Evolutionary conservation across 2,888 invertebrate genomes (phyloP).

Genomic region (Drosophila falleni): DNA sequence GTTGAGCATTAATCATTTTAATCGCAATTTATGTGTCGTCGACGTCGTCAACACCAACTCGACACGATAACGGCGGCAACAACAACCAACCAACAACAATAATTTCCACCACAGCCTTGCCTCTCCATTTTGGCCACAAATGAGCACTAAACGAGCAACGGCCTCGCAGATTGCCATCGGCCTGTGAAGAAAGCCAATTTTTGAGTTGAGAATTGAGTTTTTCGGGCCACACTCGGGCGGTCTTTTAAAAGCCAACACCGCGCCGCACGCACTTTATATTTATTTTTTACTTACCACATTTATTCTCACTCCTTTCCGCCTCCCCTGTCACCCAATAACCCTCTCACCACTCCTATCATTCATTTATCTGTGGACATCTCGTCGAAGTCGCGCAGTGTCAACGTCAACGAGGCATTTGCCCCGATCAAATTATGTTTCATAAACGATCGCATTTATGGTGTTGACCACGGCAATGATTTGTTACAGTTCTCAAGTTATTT

Average conservation of each 20-base stretch:
- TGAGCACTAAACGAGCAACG: constrained; percentile 79
- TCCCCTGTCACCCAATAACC: background rate
- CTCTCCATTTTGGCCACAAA: constrained; percentile 76
- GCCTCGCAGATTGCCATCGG: constrained; percentile 50
- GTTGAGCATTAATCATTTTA: constrained; percentile 84
- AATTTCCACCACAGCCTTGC: constrained; percentile 26
- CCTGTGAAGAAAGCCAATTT: constrained; percentile 65
- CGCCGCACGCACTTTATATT: constrained; percentile 48
- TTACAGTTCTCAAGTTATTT: constrained; percentile 81
- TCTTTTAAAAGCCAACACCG: constrained; percentile 66
- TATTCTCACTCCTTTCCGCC: background rate
- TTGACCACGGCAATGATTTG: constrained; percentile 80
- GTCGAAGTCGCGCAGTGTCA: constrained; percentile 47
- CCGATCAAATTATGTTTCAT: constrained; percentile 84
- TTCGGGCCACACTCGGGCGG: constrained; percentile 70
- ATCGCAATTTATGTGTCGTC: constrained; percentile 84
- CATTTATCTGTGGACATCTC: constrained; percentile 48
- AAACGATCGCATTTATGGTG: constrained; percentile 83
- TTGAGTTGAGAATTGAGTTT: constrained; percentile 66
- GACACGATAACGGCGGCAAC: constrained; percentile 53
- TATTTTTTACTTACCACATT: constrained; percentile 21
- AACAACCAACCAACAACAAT: constrained; percentile 27
- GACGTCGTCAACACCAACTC: constrained; percentile 72
- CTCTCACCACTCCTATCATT: background rate
- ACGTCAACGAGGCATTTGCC: constrained; percentile 72